Conservation (phyloP, 2,797 vertebrate species). For the Macroramphosus scolopax region DNA sequence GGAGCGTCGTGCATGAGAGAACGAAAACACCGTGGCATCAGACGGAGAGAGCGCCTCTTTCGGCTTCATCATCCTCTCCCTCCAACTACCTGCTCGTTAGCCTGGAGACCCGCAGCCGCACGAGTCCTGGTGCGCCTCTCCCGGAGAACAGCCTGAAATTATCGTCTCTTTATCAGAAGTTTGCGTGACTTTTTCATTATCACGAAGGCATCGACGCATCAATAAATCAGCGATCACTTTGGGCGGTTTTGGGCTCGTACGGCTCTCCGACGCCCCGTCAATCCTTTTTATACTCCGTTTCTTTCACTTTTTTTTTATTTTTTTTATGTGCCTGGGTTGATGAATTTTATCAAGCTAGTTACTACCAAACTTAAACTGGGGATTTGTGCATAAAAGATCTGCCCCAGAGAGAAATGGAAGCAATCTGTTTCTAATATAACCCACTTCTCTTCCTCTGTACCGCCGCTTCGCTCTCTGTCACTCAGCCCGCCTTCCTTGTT, state of each 20-base stretch:
- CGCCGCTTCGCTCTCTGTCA: slow-evolving; percentile 39
- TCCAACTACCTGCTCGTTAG: slow-evolving; percentile 53
- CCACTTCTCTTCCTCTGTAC: slow-evolving; percentile 56
- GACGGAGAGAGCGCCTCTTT: slow-evolving; percentile 7
- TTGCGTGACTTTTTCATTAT: too few relatives aligned
- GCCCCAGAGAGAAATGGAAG: slow-evolving; percentile 66
- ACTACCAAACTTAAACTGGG: slow-evolving; percentile 72
- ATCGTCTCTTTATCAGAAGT: slow-evolving; percentile 58
- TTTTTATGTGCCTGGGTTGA: slow-evolving; percentile 59
- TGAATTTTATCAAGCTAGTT: slow-evolving; percentile 75
- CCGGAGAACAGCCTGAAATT: slow-evolving; percentile 37
- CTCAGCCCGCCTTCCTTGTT: slow-evolving; percentile 40
- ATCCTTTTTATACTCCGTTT: slow-evolving; percentile 68
- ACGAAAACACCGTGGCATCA: slow-evolving; percentile 40
- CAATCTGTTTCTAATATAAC: slow-evolving; percentile 70
- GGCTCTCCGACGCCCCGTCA: too few relatives aligned
- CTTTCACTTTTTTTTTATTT: slow-evolving; percentile 60
- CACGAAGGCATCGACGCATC: slow-evolving; percentile 54
- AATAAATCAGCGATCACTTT: slow-evolving; percentile 67
- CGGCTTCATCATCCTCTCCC: slow-evolving; percentile 20
- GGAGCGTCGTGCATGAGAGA: slow-evolving; percentile 36
- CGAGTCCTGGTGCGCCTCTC: slow-evolving; percentile 18
- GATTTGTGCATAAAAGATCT: slow-evolving; percentile 67
- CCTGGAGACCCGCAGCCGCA: slow-evolving; percentile 26
- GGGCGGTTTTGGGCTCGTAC: slow-evolving; percentile 53